phyloP scores from a whole-genome alignment of 2,113 vertebrate genomes.

The Laticauda colubrina region DNA sequence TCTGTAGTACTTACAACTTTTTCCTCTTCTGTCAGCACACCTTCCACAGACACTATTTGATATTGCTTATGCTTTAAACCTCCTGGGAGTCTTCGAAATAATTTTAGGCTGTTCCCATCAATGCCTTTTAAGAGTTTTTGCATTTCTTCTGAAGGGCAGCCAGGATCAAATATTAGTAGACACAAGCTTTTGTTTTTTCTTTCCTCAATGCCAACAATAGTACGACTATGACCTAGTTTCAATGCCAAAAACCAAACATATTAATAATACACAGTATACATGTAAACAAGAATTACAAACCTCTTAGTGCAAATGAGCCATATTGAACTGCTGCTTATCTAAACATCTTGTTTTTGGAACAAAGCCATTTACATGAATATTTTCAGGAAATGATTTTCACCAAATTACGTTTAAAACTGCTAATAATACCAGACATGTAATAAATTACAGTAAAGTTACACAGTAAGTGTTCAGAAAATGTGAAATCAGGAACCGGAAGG shows the following conservation, averaged over 20 bases:
- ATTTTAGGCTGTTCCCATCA: constrained; percentile 63
- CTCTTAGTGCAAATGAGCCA: not conserved
- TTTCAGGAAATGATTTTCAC: not conserved
- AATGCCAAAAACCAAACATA: not conserved
- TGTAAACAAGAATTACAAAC: not conserved
- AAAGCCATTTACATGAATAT: not conserved
- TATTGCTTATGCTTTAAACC: constrained; percentile 90
- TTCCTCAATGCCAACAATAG: constrained; percentile 88
- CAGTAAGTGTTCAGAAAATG: not conserved
- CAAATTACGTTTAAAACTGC: not conserved
- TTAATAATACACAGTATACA: not conserved
- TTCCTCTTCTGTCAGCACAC: constrained; percentile 80
- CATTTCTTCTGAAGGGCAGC: constrained; percentile 76
- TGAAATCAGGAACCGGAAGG: not conserved
- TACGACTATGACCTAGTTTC: constrained; percentile 86
- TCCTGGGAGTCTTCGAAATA: constrained; percentile 73
- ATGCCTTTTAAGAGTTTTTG: constrained; percentile 76
- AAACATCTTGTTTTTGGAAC: not conserved
- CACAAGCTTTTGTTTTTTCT: constrained; percentile 81
- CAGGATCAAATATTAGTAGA: constrained; percentile 86
- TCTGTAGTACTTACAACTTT: constrained; percentile 75
- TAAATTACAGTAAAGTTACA: not conserved
- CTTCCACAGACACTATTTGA: constrained; percentile 84
- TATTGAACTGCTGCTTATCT: not conserved
- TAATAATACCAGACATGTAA: not conserved